These are phyloP conservation scores for Rhinophrynus dorsalis DNA, from an alignment of 2,797 vertebrate species.

Conservation along the genomic window DNA sequence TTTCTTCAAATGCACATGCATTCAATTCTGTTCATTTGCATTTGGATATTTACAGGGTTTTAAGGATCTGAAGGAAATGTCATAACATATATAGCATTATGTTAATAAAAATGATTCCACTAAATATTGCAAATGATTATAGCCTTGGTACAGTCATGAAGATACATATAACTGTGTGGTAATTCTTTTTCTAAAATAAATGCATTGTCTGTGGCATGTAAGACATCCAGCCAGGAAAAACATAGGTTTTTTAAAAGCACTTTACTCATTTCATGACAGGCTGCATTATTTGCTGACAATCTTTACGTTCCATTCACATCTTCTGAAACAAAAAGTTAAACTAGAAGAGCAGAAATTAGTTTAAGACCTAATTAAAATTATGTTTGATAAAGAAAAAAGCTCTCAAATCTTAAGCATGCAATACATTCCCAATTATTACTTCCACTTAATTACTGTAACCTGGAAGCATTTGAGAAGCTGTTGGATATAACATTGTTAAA, in stretches of 20 bases:
- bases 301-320: constrained; percentile 20
- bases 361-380: constrained; percentile 49
- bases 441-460: constrained; percentile 61
- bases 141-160: constrained; percentile 18
- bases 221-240: constrained; percentile 22
- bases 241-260: constrained; percentile 32
- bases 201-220: constrained; percentile 30
- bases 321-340: constrained; percentile 18
- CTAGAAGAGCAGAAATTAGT: constrained; percentile 21
- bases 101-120: constrained; percentile 14
- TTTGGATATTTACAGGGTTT: too few species aligned
- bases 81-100: constrained; percentile 4
- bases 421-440: constrained; percentile 47
- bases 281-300: constrained; percentile 39
- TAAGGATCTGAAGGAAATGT: too few species aligned
- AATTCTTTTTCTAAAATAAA: constrained; percentile 28
- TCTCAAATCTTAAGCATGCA: constrained; percentile 39
- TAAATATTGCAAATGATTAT: constrained; percentile 14
- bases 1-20: too few species aligned
- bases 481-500: constrained; percentile 53
- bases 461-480: constrained; percentile 53
- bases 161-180: constrained; percentile 23
- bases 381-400: constrained; percentile 45
- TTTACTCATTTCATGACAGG: constrained; percentile 37
- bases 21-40: too few species aligned